These are phyloP conservation scores for Petrocephalus microphthalmus DNA, from an alignment of 2,113 vertebrate genomes.

Conservation along the genomic window DNA sequence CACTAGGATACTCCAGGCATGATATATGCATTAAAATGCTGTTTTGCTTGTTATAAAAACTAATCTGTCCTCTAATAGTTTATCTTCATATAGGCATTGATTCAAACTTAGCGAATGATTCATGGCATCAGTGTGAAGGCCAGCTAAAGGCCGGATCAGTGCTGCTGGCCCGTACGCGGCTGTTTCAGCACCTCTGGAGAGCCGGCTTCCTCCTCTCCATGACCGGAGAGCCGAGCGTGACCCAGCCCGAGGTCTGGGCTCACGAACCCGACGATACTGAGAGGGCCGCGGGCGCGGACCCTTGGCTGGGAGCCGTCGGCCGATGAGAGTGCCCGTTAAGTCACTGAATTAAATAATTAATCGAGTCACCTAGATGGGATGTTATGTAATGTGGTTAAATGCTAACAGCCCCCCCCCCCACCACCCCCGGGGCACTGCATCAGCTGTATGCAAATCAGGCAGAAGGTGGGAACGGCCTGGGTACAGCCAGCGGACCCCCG, in stretches of 20 bases:
- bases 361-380: not conserved
- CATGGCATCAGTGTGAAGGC: not conserved
- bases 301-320: not conserved
- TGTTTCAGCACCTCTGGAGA: not conserved
- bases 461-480: not conserved
- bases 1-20: not conserved
- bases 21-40: not conserved
- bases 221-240: not conserved
- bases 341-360: not conserved
- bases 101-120: not conserved
- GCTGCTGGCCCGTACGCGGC: not conserved
- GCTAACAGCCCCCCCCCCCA: not conserved
- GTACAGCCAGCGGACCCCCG: not conserved
- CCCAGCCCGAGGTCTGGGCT: not conserved
- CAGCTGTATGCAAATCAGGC: not conserved
- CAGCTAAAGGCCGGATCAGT: not conserved
- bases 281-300: not conserved
- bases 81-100: not conserved
- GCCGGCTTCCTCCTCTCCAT: not conserved
- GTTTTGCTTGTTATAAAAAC: not conserved
- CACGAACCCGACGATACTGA: not conserved
- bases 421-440: not conserved
- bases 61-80: not conserved
- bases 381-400: not conserved
- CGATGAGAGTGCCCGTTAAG: not conserved